Evolutionary conservation across 2,797 vertebrate species (phyloP).

Genomic region (Adelosebastes latens): DNA sequence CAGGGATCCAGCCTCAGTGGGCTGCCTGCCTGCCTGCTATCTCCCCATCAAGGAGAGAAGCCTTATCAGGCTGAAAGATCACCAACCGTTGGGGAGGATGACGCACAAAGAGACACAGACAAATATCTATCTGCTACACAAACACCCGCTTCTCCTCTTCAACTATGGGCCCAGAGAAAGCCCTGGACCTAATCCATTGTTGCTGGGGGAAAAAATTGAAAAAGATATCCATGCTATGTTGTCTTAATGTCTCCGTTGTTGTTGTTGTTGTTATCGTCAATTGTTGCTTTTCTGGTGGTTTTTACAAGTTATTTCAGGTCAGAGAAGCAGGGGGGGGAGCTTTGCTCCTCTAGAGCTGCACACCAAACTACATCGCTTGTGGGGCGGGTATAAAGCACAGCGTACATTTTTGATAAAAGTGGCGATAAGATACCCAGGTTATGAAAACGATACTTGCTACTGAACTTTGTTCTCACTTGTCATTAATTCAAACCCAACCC

Average conservation of each 20-base stretch:
- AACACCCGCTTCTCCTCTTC: constrained; percentile 59
- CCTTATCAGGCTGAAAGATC: constrained; percentile 87
- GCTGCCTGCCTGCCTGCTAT: constrained; percentile 74
- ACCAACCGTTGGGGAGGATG: constrained; percentile 83
- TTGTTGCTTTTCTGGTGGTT: constrained; percentile 15
- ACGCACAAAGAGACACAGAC: constrained; percentile 83
- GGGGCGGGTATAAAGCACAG: background rate
- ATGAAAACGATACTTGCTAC: background rate
- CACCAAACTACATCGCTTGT: background rate
- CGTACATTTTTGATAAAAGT: background rate
- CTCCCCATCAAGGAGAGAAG: constrained; percentile 80
- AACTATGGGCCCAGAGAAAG: constrained; percentile 53
- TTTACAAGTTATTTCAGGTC: constrained; percentile 18
- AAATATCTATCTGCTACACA: constrained; percentile 83
- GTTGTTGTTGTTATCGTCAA: constrained; percentile 1
- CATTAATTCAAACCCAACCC: background rate
- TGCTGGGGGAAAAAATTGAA: constrained; percentile 15
- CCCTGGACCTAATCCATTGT: constrained; percentile 52
- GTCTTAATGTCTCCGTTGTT: constrained; percentile 14
- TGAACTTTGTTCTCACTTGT: background rate
- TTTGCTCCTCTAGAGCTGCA: background rate
- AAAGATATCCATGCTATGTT: constrained; percentile 14
- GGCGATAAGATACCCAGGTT: background rate
- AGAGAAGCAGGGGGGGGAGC: background rate
- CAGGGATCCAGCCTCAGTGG: constrained; percentile 79